A percentile compares a stretch with the other conserved stretches of the same genome.
These are phyloP conservation scores for Dysmachus trigonus DNA, from an alignment of 2,888 invertebrate genomes.

Conservation along the genomic window DNA sequence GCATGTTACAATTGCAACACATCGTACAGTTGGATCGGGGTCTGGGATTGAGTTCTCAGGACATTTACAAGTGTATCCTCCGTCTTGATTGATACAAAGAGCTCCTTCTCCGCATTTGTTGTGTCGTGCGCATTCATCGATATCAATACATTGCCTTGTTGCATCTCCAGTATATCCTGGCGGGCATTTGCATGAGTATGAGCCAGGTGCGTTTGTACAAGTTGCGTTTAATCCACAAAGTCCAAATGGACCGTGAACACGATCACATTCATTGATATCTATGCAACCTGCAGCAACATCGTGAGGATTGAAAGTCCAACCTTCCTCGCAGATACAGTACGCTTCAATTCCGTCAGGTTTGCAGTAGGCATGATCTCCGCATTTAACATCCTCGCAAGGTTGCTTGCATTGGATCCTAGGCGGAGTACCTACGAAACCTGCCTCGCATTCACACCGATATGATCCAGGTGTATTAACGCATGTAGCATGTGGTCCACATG, in stretches of 20 bases:
- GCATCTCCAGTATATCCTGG: slow-evolving; percentile 88
- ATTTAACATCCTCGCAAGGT: slow-evolving; percentile 91
- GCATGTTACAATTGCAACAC: slow-evolving; percentile 84
- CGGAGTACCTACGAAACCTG: slow-evolving; percentile 84
- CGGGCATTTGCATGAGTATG: slow-evolving; percentile 83
- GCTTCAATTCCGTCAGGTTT: slow-evolving; percentile 89
- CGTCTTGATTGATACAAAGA: slow-evolving; percentile 79
- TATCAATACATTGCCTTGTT: slow-evolving; percentile 79
- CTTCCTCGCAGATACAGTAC: slow-evolving; percentile 91
- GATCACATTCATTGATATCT: slow-evolving; percentile 92
- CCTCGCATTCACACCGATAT: slow-evolving; percentile 82
- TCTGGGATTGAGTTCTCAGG: slow-evolving; percentile 83
- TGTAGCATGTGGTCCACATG: slow-evolving; percentile 79
- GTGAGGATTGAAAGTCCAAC: slow-evolving; percentile 90
- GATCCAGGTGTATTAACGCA: slow-evolving; percentile 85
- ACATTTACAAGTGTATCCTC: slow-evolving; percentile 82
- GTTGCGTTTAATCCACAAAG: slow-evolving; percentile 85
- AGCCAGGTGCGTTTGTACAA: slow-evolving; percentile 83
- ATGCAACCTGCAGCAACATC: slow-evolving; percentile 90
- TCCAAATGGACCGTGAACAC: slow-evolving; percentile 78
- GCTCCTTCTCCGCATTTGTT: slow-evolving; percentile 84
- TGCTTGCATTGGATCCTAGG: slow-evolving; percentile 84
- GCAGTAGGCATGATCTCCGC: slow-evolving; percentile 88
- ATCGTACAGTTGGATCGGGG: slow-evolving; percentile 83
- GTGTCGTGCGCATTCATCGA: slow-evolving; percentile 80